Evolutionary conservation across 2,113 vertebrate species (phyloP).

Genomic region (Aramus guarauna): DNA sequence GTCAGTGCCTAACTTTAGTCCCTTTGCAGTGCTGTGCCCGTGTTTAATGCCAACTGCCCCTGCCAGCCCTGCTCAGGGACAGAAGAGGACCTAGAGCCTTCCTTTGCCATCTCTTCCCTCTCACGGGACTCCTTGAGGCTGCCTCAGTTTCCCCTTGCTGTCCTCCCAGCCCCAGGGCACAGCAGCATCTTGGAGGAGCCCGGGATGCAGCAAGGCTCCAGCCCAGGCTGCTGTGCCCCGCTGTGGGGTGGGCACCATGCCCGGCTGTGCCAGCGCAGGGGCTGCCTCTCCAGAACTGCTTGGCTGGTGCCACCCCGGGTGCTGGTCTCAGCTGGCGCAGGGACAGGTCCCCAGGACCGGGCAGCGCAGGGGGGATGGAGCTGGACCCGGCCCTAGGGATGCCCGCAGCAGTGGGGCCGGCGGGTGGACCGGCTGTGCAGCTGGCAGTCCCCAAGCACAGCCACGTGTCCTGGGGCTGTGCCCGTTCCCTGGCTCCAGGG

Average conservation of each 20-base stretch:
- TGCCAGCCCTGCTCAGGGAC: neutral
- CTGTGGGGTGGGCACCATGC: neutral
- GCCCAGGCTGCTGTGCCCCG: neutral
- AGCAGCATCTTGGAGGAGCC: neutral
- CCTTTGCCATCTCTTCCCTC: neutral
- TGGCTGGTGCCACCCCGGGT: fast-evolving
- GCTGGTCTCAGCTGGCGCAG: neutral
- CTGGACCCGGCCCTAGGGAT: neutral
- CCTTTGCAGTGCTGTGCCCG: fast-evolving
- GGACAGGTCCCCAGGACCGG: neutral
- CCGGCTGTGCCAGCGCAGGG: neutral
- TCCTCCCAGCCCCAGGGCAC: neutral
- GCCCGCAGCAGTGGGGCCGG: neutral
- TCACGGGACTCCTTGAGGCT: neutral
- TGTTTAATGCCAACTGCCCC: neutral
- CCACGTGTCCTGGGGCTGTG: no score
- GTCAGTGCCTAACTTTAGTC: slow-evolving; percentile 15
- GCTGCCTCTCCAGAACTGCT: neutral
- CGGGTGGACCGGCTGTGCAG: neutral
- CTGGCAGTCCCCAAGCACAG: neutral
- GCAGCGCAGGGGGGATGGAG: no score
- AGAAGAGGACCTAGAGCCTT: fast-evolving
- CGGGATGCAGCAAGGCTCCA: neutral
- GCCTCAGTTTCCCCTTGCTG: neutral
- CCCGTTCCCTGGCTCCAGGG: fast-evolving